Conservation (phyloP, 2,888 invertebrate genomes). For the Diaperis boleti region DNA sequence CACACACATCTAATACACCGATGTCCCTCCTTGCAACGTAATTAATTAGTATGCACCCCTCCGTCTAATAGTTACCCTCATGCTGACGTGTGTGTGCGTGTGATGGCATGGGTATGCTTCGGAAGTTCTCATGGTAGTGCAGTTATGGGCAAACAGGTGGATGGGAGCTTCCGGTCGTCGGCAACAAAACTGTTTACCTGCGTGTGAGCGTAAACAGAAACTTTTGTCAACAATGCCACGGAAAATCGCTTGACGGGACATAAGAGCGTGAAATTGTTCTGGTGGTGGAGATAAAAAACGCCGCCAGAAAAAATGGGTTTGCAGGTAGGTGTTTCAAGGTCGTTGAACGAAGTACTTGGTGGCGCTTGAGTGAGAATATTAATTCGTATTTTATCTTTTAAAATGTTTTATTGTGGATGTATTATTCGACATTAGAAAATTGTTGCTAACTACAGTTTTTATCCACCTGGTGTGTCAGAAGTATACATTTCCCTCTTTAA, state of each 20-base stretch:
- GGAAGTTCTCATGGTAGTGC: slow-evolving; percentile 37
- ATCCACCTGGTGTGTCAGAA: too few species aligned
- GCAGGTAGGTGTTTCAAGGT: neutral
- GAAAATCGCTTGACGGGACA: neutral
- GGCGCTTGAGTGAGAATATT: too few species aligned
- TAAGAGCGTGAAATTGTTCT: neutral
- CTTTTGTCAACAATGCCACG: neutral
- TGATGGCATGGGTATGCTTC: slow-evolving; percentile 37
- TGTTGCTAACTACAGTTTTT: too few species aligned
- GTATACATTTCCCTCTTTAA: too few species aligned
- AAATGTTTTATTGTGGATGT: too few species aligned
- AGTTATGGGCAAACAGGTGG: slow-evolving; percentile 37
- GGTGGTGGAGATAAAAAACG: neutral
- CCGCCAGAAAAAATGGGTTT: neutral
- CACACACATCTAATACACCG: neutral
- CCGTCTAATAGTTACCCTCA: slow-evolving; percentile 28
- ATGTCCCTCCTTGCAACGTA: neutral
- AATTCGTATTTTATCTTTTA: too few species aligned
- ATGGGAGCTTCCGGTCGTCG: slow-evolving; percentile 22
- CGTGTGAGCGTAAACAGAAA: slow-evolving; percentile 32
- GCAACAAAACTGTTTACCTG: slow-evolving; percentile 32
- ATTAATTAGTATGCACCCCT: slow-evolving; percentile 32
- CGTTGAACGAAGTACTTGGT: neutral
- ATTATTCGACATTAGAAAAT: too few species aligned
- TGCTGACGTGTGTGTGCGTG: slow-evolving; percentile 27